phyloP scores from a whole-genome alignment of 2,113 vertebrate species.

The Diadophis punctatus region DNA sequence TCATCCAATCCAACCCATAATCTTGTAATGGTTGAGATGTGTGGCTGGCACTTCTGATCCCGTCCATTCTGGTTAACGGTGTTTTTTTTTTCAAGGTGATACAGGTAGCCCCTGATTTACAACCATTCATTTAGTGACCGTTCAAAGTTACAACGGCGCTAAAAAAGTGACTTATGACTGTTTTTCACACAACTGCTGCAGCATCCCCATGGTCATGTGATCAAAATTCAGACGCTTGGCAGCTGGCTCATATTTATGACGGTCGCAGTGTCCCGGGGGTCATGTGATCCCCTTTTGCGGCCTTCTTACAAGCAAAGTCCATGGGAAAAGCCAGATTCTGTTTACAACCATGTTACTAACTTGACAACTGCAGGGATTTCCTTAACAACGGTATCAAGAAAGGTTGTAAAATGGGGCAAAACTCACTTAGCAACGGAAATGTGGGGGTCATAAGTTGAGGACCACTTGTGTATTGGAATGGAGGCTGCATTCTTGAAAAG shows the following conservation, averaged over 20 bases:
- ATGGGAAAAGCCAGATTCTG: too few relatives aligned
- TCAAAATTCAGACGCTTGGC: too few relatives aligned
- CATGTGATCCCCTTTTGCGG: too few relatives aligned
- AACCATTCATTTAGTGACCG: neutral
- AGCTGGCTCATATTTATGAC: too few relatives aligned
- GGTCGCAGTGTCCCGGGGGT: too few relatives aligned
- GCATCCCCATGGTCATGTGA: too few relatives aligned
- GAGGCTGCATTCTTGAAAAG: neutral
- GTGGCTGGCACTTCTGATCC: too few relatives aligned
- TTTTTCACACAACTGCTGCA: too few relatives aligned
- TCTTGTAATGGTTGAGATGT: neutral
- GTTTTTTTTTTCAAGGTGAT: neutral
- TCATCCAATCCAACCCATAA: neutral
- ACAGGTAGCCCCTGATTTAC: neutral
- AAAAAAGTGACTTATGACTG: neutral
- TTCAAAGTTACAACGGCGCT: neutral
- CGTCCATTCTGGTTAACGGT: neutral
- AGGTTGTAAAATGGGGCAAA: neutral
- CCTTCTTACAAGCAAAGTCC: too few relatives aligned
- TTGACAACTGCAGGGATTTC: neutral
- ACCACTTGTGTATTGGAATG: neutral
- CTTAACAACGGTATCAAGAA: neutral
- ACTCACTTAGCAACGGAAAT: neutral
- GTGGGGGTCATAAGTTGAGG: neutral
- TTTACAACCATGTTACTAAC: neutral